Conservation (phyloP, 2,888 invertebrate species). For the Oxyteleia sp. region DNA sequence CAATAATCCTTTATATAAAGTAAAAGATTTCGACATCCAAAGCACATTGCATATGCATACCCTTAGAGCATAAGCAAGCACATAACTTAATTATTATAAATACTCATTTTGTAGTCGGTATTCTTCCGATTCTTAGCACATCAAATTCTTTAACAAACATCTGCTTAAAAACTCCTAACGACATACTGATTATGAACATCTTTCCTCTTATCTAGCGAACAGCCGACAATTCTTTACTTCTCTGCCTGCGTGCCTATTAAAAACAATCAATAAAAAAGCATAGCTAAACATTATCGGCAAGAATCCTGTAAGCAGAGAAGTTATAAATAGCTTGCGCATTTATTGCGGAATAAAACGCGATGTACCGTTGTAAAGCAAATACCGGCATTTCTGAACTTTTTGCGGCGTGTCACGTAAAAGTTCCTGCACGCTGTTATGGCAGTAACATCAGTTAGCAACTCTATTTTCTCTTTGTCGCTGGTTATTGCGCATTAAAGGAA, state of each 20-base stretch:
- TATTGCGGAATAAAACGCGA: constrained; percentile 64
- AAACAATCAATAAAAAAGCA: constrained; percentile 38
- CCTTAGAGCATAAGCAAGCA: too few relatives aligned
- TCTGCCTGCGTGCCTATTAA: constrained; percentile 21
- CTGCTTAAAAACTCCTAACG: background rate
- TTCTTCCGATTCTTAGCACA: too few relatives aligned
- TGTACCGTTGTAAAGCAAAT: constrained; percentile 67
- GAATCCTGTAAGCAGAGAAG: constrained; percentile 65
- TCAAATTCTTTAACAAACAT: background rate
- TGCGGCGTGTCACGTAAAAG: constrained; percentile 60
- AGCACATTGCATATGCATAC: too few relatives aligned
- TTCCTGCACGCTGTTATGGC: constrained; percentile 44
- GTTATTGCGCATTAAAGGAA: constrained; percentile 70
- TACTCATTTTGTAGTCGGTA: too few relatives aligned
- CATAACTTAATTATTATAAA: background rate
- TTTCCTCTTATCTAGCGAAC: background rate
- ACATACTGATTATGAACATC: too few relatives aligned
- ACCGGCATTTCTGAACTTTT: constrained; percentile 59
- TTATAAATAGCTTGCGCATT: constrained; percentile 64
- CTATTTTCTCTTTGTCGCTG: constrained; percentile 69
- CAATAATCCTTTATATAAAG: too few relatives aligned
- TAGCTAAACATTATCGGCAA: constrained; percentile 32
- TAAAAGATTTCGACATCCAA: too few relatives aligned
- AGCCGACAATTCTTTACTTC: constrained; percentile 19
- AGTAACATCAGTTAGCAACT: constrained; percentile 68